These are phyloP conservation scores for Psittacula derbiana DNA, from an alignment of 2,797 vertebrate species.

Conservation along the genomic window DNA sequence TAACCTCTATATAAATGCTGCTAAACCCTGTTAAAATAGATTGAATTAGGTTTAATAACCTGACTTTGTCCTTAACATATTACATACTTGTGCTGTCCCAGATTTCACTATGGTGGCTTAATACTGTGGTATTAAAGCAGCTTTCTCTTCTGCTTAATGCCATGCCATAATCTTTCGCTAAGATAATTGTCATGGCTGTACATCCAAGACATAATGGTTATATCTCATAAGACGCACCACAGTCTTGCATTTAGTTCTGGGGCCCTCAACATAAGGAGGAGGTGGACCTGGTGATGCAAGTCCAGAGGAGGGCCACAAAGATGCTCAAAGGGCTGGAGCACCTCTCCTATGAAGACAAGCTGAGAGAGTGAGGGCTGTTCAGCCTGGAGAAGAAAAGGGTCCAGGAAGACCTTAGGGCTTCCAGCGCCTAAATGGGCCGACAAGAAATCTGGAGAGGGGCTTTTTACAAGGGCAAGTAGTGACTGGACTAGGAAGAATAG, in stretches of 20 bases:
- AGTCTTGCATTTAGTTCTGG: neutral
- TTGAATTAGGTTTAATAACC: slow-evolving; percentile 32
- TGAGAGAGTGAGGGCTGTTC: neutral
- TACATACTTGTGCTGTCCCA: neutral
- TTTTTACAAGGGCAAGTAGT: neutral
- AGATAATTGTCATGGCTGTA: neutral
- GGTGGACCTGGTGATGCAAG: neutral
- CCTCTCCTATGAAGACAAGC: neutral
- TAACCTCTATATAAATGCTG: neutral
- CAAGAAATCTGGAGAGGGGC: neutral
- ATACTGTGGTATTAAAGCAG: neutral
- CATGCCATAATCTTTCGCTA: neutral
- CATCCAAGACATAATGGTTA: neutral
- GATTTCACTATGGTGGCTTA: neutral
- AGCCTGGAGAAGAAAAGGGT: neutral
- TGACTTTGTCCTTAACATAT: neutral
- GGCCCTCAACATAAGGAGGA: neutral
- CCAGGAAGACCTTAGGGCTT: neutral
- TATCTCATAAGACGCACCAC: neutral
- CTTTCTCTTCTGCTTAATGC: neutral
- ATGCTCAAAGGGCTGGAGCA: neutral
- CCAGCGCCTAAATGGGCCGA: neutral
- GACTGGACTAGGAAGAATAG: neutral
- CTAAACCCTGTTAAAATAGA: slow-evolving; percentile 4
- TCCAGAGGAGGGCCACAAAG: neutral